Percentiles rank a stretch among this genome's conserved stretches.
phyloP scores from a whole-genome alignment of 2,797 vertebrate species.

The Mionectes olivaceus region DNA sequence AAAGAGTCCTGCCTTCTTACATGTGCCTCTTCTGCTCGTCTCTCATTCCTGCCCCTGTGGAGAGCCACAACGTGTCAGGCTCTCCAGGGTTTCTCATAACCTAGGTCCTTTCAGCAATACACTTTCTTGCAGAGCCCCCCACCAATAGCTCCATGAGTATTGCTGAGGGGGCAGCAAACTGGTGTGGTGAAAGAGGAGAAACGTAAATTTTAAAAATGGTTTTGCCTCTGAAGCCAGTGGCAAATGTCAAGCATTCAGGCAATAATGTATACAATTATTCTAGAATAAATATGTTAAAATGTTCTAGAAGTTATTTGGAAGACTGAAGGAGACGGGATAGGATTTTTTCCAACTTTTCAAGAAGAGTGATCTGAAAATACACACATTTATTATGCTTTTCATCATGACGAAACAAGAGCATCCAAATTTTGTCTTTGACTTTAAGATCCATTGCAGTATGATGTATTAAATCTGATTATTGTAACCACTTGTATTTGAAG shows the following conservation, averaged over 20 bases:
- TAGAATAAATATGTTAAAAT: not conserved
- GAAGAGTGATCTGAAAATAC: not conserved
- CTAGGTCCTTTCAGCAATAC: not conserved
- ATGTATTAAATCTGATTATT: not conserved
- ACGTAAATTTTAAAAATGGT: not conserved
- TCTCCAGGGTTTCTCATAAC: not conserved
- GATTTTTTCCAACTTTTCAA: not conserved
- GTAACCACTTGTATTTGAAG: not conserved
- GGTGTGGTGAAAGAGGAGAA: not conserved
- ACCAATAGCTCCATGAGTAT: not conserved
- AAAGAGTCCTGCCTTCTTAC: not conserved
- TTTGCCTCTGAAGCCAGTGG: not conserved
- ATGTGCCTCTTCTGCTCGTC: accelerated
- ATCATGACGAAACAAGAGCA: not conserved
- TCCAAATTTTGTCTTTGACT: not conserved
- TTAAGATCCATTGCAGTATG: not conserved
- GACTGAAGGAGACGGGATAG: not conserved
- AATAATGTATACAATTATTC: not conserved
- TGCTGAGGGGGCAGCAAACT: not conserved
- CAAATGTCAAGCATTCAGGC: not conserved
- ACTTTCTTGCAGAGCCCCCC: not conserved
- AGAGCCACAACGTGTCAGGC: no score
- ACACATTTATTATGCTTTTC: not conserved
- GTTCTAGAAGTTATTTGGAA: not conserved
- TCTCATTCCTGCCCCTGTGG: not conserved